Evolutionary conservation across 2,797 vertebrate genomes (phyloP), one percentile per base, ranked within the genome.

Genomic region (Yasuhikotakia modesta): DNA sequence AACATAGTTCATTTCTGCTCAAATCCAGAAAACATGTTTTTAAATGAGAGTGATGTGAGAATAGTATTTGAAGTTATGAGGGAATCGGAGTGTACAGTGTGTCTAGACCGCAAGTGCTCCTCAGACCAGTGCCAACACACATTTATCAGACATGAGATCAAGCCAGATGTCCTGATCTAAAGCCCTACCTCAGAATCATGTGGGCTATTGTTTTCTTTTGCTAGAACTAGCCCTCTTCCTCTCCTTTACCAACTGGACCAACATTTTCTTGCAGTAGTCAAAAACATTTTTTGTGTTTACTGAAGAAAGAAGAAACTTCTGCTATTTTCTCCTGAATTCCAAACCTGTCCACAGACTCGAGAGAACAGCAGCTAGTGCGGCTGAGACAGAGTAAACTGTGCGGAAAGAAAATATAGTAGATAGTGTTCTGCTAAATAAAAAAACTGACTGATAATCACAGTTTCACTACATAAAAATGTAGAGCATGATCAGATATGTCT

Each of bases 261-360:
- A 79, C 76, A 70, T 74, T 69, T 58, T 27, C 12, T 73, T 63
- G 32, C 73, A 50, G 64, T 17, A 24, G 52, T 32, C 22, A 61
- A 58, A 81, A 63, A 13, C 27, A 27, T 27, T 27, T 27, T 86
- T 79, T 35, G 72, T 24, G 73, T 53, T 78, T 82, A 27, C 83
- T 85, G 84, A 82, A 46, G 71, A 84, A 55, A 71, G 85, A 70
- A 81, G 69, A 82, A 81, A 79, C 80, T 61, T 19, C 27, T 79
- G 82, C 87, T 79, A 88, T 89, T 92, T 92, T 88, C 88, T 89
- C 66, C 65, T 83, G 81, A 75, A 92, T 92, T 90, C 89, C 88
- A 87, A 72, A 86, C 81, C 67, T 68, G 82, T 76, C 73, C 85
- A 81, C 86, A 87, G 79, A 75, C 75, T 73, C 63, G 70, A 78